Evolutionary conservation across 2,113 vertebrate species (phyloP), one percentile per base, ranked within the genome.

Genomic region (Tetrax tetrax): DNA sequence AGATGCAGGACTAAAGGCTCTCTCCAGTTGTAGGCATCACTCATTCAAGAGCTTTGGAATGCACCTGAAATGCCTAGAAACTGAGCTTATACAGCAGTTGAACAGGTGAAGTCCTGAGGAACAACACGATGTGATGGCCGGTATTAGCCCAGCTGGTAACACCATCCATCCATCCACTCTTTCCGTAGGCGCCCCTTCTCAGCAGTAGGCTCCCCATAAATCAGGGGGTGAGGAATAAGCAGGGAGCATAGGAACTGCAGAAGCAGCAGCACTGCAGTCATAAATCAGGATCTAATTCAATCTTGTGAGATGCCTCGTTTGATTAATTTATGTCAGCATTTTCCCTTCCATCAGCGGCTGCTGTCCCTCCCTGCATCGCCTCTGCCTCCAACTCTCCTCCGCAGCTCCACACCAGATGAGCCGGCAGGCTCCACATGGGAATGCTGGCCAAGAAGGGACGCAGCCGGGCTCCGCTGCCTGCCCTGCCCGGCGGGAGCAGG

Each of bases 281-380:
- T 98, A 98, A 98, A 98, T 98, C 98, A 98, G 97, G 95, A 97
- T 87, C 96, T 98, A 98, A 98, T 98, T 98, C 98, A 97, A 98
- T 98, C 98, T 97, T 96, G 95, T 29, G 77, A 97, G 97, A 96
- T 96, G 97, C 97, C 97, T 98, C 17, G 56, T 98, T 98, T 98
- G 98, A 98, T 98, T 98, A 98, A 98, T 98, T 98, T 98, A 98
- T 97, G 97, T 97, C 97, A 97, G 96, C 94, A 12, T 93, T 97
- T 97, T 97, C 95, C 31, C 6, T 83, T 92, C 93, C 90, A 88
- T 92, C 83, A 31, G 68, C 23, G 19, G 71, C 90, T 95, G 85
- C 82, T 41, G 20, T 69, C 85, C 97, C 92, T 96, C 94, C 90
- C 78, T 22, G 56, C 66, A 53, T 83, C 56, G 3, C 93, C 95